Conservation (phyloP, 2,113 vertebrate genomes). For the Pheucticus melanocephalus region DNA sequence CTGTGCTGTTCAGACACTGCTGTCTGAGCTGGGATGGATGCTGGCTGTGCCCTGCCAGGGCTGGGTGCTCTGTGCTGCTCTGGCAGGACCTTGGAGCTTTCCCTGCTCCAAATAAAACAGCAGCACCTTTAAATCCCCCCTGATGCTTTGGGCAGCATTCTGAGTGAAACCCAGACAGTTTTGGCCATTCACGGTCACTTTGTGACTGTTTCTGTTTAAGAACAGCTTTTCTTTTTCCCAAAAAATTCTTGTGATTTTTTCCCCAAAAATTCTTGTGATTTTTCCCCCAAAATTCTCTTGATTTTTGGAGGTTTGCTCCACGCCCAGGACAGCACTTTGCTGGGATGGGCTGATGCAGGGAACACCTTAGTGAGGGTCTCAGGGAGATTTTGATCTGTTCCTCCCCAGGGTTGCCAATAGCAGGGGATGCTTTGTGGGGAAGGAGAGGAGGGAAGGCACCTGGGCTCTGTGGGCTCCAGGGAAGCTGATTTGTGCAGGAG, state of each 20-base stretch:
- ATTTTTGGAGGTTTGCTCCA: neutral
- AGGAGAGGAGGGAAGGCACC: neutral
- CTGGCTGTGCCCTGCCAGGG: neutral
- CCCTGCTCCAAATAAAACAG: neutral
- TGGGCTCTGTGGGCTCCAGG: neutral
- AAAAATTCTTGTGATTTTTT: no score
- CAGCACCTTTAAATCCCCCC: neutral
- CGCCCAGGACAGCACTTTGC: constrained; percentile 23
- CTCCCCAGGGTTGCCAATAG: neutral
- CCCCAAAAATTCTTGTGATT: neutral
- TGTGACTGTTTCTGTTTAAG: constrained; percentile 48
- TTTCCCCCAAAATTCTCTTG: neutral
- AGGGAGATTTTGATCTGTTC: neutral
- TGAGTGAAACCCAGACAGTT: constrained; percentile 26
- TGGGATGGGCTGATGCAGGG: constrained; percentile 25
- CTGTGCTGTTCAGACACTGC: neutral
- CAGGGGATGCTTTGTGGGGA: neutral
- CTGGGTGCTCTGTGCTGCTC: neutral
- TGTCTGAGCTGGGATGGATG: neutral
- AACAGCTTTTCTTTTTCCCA: constrained; percentile 17
- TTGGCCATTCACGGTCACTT: constrained; percentile 16
- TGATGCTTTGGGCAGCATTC: neutral
- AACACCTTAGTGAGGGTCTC: constrained; percentile 18
- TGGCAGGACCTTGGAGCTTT: neutral
- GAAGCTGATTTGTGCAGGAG: neutral